Base-by-base conservation (phyloP, 1,140 invertebrate genomes). In the Drosophila rufa region DNA sequence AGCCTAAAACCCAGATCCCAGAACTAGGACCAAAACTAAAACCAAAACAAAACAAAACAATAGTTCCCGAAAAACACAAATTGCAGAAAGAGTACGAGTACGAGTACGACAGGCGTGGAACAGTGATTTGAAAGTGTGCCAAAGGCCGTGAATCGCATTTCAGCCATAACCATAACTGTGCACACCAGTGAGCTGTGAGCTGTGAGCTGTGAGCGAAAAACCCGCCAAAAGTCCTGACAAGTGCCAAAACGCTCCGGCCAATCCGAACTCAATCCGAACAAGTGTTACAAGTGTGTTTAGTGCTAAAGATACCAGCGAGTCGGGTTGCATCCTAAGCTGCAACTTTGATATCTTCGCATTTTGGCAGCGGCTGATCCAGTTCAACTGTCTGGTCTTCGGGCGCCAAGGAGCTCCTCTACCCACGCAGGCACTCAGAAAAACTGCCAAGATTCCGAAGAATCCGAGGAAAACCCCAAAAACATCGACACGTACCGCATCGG, bases 401-500 rank as follows among this genome's bases (percentile, higher is more conserved):
- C 81, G 71, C 55, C 55, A 68, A 82, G 53, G 53, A 56, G 53
- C 75, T 74, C 56, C 73, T 90, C 58, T 82, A 68, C 57, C 79
- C 53, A 65, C 64, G 77, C 75, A 56, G 84, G 82, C 67, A 60
- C 51, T 71, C 75, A 66, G 77, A 92, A 91, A 91, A 90, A 91
- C 80, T 91, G 80, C 78, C 91, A 92, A 92, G 90, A 92, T 92
- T 92, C 91, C 91, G 91, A 92, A 92, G 80, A 92, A 92, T 92
- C 91, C 91, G 91, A 92, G 91, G 91, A 92, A 92, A 92, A 91
- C 91, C 73, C 87, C 91, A 87, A 92, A 92, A 91, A 91, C 90
- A 71, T 92, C 91, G 91, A 91, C 91, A 92, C 91, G 91, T 92
- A 84, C 91, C 85, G 91, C 91, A 92, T 92, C 91, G 91, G 91